Evolutionary conservation across 2,888 invertebrate genomes (phyloP).

Genomic region (Epirrhoe tristata): DNA sequence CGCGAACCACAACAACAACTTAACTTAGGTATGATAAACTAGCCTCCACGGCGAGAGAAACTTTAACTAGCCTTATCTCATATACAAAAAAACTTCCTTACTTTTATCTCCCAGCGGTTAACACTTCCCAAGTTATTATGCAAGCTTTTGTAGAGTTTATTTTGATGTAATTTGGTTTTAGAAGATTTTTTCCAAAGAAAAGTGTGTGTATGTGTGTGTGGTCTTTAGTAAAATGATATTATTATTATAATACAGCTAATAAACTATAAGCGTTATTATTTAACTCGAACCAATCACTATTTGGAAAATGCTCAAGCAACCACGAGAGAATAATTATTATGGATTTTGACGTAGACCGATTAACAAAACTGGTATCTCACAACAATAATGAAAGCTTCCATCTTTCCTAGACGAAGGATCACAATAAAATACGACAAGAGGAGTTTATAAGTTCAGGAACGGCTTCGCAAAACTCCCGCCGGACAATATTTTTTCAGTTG

Average conservation of each 20-base stretch:
- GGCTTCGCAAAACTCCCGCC: neutral
- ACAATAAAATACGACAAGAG: conserved; percentile 15
- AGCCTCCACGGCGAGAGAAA: conserved; percentile 7
- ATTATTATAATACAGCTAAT: too few species aligned
- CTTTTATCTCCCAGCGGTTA: conserved; percentile 15
- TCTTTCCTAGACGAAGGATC: neutral
- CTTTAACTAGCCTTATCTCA: conserved; percentile 19
- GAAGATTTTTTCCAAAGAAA: neutral
- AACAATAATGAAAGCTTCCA: neutral
- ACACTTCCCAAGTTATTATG: conserved; percentile 7
- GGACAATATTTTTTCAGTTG: conserved; percentile 11
- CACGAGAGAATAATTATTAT: neutral
- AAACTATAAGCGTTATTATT: neutral
- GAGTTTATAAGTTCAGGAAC: conserved; percentile 8
- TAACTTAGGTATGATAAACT: conserved; percentile 17
- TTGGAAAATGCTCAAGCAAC: neutral
- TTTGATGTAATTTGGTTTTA: neutral
- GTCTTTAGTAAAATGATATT: neutral
- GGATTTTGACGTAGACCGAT: neutral
- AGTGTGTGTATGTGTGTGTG: neutral
- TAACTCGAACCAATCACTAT: neutral
- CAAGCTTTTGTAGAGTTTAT: conserved; percentile 3
- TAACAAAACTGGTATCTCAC: neutral
- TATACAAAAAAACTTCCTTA: conserved; percentile 7
- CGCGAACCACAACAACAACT: neutral